Percentiles rank a stretch among this genome's conserved stretches.
Conservation (phyloP, 2,888 invertebrate species). For the Herminia tarsipennalis region DNA sequence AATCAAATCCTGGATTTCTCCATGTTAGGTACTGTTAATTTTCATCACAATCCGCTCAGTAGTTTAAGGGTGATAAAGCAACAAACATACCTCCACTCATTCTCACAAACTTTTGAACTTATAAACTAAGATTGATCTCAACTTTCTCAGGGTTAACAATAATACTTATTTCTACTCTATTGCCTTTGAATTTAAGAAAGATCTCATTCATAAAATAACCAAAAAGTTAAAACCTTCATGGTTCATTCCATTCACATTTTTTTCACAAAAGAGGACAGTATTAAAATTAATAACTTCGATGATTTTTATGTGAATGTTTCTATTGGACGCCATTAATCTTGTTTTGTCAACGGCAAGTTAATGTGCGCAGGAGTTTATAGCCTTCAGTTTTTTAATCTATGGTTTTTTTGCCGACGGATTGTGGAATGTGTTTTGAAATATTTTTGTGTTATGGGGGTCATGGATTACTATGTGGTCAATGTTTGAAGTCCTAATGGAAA, state of each 20-base stretch:
- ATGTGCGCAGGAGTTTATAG: slow-evolving; percentile 37
- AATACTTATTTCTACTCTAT: slow-evolving; percentile 8
- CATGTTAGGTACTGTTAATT: too few relatives aligned
- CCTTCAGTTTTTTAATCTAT: slow-evolving; percentile 8
- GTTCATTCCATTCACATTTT: slow-evolving; percentile 50
- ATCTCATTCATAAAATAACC: slow-evolving; percentile 42
- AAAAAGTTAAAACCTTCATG: slow-evolving; percentile 26
- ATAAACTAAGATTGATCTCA: not conserved
- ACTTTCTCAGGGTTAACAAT: slow-evolving; percentile 2
- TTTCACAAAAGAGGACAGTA: slow-evolving; percentile 45
- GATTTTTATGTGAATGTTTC: slow-evolving; percentile 62
- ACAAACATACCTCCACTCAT: not conserved
- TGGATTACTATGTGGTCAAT: too few relatives aligned
- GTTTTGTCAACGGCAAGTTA: slow-evolving; percentile 66
- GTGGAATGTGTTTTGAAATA: slow-evolving; percentile 3
- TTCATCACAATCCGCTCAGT: too few relatives aligned
- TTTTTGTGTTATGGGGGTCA: not conserved
- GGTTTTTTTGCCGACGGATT: slow-evolving; percentile 1
- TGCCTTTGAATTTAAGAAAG: slow-evolving; percentile 28
- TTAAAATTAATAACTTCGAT: slow-evolving; percentile 68
- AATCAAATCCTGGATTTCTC: too few relatives aligned
- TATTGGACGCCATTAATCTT: slow-evolving; percentile 66
- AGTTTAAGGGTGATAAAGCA: too few relatives aligned
- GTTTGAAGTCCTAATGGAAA: too few relatives aligned
- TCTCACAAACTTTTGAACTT: not conserved